These are phyloP conservation scores for Reinhardtius hippoglossoides DNA, from an alignment of 2,113 vertebrate species.

Conservation along the genomic window DNA sequence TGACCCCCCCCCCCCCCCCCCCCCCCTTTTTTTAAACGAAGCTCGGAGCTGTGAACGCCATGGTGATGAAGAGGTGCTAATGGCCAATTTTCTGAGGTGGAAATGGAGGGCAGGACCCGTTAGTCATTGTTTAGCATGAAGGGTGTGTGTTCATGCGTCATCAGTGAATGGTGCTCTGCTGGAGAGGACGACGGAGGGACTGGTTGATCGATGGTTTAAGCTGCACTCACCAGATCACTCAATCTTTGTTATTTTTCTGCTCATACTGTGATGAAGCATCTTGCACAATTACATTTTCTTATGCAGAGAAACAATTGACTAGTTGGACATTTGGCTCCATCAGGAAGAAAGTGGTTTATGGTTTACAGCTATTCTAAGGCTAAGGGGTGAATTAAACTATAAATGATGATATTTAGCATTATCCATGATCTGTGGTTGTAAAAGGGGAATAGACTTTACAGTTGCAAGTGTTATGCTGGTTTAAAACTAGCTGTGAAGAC, in stretches of 20 bases:
- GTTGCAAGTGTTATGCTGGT: neutral
- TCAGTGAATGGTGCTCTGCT: neutral
- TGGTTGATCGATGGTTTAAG: neutral
- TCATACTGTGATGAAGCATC: neutral
- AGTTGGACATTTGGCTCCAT: too few species aligned
- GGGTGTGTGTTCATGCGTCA: constrained; percentile 10
- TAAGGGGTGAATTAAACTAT: neutral
- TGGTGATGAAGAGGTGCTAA: constrained; percentile 57
- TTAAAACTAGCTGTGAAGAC: neutral
- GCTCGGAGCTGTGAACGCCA: constrained; percentile 39
- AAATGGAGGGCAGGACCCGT: constrained; percentile 24
- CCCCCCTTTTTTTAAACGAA: constrained; percentile 37
- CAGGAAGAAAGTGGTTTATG: too few species aligned
- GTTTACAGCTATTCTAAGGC: too few species aligned
- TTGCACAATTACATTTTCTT: too few species aligned
- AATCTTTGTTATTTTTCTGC: too few species aligned
- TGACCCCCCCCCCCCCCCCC: constrained; percentile 18
- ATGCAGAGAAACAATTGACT: too few species aligned
- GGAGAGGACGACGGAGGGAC: neutral
- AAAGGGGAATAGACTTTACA: neutral
- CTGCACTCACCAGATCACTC: too few species aligned
- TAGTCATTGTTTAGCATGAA: constrained; percentile 42
- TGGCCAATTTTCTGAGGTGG: constrained; percentile 36
- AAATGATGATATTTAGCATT: neutral
- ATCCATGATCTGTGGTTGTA: neutral